Conservation (phyloP, 2,888 invertebrate species). For the Aphodius sticticus region DNA sequence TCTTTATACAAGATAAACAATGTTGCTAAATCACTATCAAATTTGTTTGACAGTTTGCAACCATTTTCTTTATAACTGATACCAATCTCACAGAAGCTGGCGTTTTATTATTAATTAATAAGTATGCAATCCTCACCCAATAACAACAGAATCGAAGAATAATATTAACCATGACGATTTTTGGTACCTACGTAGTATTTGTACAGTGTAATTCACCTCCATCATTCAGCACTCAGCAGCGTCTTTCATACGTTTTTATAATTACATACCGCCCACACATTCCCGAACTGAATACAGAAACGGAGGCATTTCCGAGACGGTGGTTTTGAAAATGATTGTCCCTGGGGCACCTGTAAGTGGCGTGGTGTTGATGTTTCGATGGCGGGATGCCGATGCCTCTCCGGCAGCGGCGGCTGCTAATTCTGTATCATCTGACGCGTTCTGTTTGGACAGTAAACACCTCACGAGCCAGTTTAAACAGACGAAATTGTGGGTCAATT, state of each 20-base stretch:
- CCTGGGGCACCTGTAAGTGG: constrained; percentile 8
- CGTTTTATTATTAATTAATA: too few relatives aligned
- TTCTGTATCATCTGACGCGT: constrained; percentile 54
- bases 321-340: constrained; percentile 4
- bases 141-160: too few relatives aligned
- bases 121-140: too few relatives aligned
- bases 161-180: too few relatives aligned
- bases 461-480: constrained; percentile 58
- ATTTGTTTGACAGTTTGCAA: too few relatives aligned
- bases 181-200: too few relatives aligned
- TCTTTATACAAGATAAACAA: too few relatives aligned
- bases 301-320: neutral
- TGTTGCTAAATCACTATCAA: too few relatives aligned
- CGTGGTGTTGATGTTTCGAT: constrained; percentile 39
- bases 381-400: constrained; percentile 32
- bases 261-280: neutral
- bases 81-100: too few relatives aligned
- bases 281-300: neutral
- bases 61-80: too few relatives aligned
- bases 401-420: constrained; percentile 43
- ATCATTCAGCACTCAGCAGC: neutral
- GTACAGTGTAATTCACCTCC: neutral
- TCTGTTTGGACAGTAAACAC: constrained; percentile 58
- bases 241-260: neutral
- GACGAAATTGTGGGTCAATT: constrained; percentile 50